Evolutionary conservation across 30 jellyfish, hydroid and myxozoan species (phyloP), one percentile per base, ranked within the genome.

Genomic region (Mastigias papua): DNA sequence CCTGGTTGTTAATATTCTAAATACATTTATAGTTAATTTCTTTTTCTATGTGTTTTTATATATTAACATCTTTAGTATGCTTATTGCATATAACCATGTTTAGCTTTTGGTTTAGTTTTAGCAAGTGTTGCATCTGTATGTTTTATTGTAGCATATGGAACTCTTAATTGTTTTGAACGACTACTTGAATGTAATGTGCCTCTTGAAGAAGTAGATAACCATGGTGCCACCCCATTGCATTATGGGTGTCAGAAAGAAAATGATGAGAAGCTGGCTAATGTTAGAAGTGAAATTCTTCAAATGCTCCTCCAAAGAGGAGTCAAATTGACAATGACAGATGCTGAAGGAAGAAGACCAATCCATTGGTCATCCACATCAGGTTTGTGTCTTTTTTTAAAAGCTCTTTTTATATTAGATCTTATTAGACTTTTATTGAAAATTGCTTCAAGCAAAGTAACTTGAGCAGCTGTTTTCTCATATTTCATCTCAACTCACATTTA

Each of bases 321-420:
- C 5, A 37, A 68, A 11, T n/a, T 82, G 63, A 63, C 71, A 26
- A 69, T 78, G 13, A 77, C 61, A 8, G 97, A 90, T 68, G 34
- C 49, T 23, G 87, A 81, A 58, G 97, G 97, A 61, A 30, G 97
- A 46, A 60, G 46, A 30, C 94, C 97, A 57, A 73, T 90, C 29
- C 97, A 90, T 48, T 90, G 97, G 97, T 94, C 97, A 1, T 77
- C 89, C 23, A 63, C 97, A 0, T 77, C 97, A 73, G 97, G 97
- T 90, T n/a, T n/a, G n/a, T n/a, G n/a, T n/a, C n/a, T n/a, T n/a
- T n/a, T n/a, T n/a, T n/a, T n/a, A n/a, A n/a, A n/a, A n/a, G n/a
- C n/a, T n/a, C n/a, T n/a, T n/a, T n/a, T n/a, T n/a, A n/a, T n/a
- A n/a, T n/a, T n/a, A n/a, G n/a, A n/a, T n/a, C n/a, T n/a, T n/a